Conservation (phyloP, 2,113 vertebrate genomes). For the Drymodes brunneopygia region DNA sequence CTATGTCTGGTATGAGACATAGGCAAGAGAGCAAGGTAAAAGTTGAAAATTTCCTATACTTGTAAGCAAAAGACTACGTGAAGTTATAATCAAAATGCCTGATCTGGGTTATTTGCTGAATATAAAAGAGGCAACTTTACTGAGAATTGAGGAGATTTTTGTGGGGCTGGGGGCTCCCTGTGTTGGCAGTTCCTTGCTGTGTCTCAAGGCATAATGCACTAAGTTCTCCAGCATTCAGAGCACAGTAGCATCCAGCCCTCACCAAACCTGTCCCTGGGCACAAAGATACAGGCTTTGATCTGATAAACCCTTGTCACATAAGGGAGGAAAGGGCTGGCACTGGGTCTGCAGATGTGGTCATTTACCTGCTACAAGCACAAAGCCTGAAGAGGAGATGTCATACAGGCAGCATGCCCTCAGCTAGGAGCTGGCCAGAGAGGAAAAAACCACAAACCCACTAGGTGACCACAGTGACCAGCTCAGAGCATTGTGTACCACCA, state of each 20-base stretch:
- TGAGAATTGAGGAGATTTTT: not conserved
- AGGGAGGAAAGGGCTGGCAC: not conserved
- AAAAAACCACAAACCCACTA: not conserved
- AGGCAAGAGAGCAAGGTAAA: not conserved
- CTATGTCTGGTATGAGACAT: not conserved
- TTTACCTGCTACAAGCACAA: not conserved
- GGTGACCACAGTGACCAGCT: not conserved
- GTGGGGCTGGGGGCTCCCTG: not conserved
- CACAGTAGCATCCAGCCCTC: not conserved
- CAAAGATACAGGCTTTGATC: not conserved
- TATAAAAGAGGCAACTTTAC: not conserved
- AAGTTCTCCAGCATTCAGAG: not conserved
- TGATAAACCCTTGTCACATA: not conserved
- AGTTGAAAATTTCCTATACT: not conserved
- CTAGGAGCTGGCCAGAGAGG: not conserved
- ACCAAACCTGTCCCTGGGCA: not conserved
- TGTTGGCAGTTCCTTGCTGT: not conserved
- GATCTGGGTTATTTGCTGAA: not conserved
- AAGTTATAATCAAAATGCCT: not conserved
- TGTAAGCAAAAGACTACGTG: not conserved
- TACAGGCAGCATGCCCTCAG: not conserved
- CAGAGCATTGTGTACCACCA: not conserved
- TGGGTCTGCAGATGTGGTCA: fast-evolving
- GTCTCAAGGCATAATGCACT: not conserved
- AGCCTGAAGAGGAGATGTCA: not conserved